A percentile compares a stretch with the other conserved stretches of the same genome.
Conservation (phyloP, 2,113 vertebrate species). For the Malurus elegans region DNA sequence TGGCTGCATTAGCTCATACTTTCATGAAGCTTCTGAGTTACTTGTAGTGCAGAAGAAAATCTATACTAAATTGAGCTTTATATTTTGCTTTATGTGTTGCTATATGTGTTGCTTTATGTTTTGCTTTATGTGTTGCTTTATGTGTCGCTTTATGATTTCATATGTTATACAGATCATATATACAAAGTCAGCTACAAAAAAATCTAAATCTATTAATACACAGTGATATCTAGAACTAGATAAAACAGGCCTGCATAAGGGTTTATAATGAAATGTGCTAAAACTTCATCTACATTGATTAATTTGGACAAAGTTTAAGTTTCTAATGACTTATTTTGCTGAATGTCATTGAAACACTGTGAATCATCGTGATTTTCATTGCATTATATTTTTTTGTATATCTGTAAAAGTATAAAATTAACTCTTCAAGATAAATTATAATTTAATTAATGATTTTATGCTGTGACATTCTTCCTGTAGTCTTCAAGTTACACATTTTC, state of each 20-base stretch:
- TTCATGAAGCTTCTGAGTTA: background rate
- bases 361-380: background rate
- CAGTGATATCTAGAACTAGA: background rate
- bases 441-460: background rate
- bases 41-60: background rate
- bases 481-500: background rate
- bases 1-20: background rate
- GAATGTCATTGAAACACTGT: background rate
- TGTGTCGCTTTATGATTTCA: background rate
- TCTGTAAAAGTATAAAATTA: background rate
- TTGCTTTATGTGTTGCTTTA: background rate
- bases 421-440: background rate
- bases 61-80: background rate
- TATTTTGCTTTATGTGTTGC: too few species aligned
- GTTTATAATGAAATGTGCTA: background rate
- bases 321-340: background rate
- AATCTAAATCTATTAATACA: background rate
- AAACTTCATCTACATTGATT: background rate
- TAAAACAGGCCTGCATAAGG: background rate
- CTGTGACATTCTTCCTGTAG: background rate
- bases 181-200: background rate
- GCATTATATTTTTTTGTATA: background rate
- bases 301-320: background rate
- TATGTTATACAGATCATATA: background rate
- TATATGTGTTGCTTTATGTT: background rate